A percentile compares a stretch with the other conserved stretches of the same genome.
Evolutionary conservation across 2,797 vertebrate genomes (phyloP).

Genomic region (Brachyalestes nurse): DNA sequence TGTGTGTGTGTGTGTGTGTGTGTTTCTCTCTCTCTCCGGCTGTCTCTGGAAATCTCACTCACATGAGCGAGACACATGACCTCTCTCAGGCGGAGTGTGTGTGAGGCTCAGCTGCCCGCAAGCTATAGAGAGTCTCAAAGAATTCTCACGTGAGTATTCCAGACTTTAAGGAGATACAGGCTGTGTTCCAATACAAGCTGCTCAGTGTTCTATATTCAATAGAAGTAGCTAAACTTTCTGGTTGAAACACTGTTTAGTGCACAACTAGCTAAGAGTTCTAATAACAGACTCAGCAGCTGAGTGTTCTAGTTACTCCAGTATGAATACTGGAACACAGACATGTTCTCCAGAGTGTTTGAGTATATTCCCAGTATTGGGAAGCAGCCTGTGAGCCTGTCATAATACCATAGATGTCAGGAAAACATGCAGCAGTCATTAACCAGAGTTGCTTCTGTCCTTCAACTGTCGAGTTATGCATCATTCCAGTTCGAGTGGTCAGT

Average conservation of each 20-base stretch:
- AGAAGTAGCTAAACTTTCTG: neutral
- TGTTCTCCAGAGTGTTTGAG: no score
- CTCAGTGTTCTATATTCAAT: neutral
- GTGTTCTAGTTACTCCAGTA: neutral
- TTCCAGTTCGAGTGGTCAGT: no score
- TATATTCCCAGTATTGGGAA: no score
- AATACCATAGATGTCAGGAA: no score
- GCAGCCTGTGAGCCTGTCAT: no score
- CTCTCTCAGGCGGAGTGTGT: conserved; percentile 41
- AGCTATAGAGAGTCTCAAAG: neutral
- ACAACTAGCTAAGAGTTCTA: neutral
- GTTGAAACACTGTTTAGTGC: neutral
- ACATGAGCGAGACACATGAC: conserved; percentile 75
- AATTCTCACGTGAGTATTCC: conserved; percentile 9
- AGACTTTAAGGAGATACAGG: neutral
- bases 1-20: no score
- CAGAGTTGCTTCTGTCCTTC: no score
- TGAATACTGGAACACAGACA: neutral
- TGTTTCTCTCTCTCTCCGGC: neutral
- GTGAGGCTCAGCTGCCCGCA: neutral
- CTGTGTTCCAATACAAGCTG: neutral
- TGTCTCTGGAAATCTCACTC: conserved; percentile 69
- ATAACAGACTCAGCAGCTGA: neutral
- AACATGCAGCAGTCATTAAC: no score
- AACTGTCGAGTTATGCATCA: no score